Conservation (phyloP, 2,113 vertebrate genomes). For the Ascaphus truei region DNA sequence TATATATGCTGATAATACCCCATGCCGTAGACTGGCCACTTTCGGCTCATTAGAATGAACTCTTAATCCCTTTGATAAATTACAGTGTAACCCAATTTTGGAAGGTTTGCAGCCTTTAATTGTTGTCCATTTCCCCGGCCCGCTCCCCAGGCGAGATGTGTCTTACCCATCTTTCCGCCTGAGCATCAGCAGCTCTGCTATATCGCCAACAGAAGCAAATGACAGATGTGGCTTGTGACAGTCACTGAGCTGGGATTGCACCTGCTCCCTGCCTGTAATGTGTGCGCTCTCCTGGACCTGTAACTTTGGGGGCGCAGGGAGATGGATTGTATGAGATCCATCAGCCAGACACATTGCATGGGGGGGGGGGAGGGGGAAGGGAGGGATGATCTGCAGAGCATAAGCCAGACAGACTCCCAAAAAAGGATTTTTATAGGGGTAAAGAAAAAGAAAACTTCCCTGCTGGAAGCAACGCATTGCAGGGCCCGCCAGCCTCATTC, state of each 20-base stretch:
- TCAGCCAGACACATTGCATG: not conserved
- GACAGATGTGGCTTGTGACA: not conserved
- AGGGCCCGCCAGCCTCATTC: too few relatives aligned
- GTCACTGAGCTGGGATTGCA: slow-evolving; percentile 5
- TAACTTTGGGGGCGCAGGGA: not conserved
- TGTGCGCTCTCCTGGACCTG: not conserved
- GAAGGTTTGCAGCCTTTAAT: not conserved
- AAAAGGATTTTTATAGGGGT: too few relatives aligned
- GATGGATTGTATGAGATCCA: not conserved
- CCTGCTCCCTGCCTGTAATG: not conserved
- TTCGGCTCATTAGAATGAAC: too few relatives aligned
- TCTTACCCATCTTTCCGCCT: not conserved
- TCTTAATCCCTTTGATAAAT: too few relatives aligned
- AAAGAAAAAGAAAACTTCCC: too few relatives aligned
- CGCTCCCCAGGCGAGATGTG: not conserved
- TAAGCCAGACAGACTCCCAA: not conserved
- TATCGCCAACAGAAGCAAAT: not conserved
- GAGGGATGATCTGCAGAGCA: not conserved
- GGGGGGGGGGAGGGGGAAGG: not conserved
- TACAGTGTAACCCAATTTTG: not conserved
- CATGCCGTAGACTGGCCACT: too few relatives aligned
- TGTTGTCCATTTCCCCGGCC: not conserved
- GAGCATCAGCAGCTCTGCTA: not conserved
- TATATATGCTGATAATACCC: too few relatives aligned
- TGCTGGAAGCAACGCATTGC: too few relatives aligned